Evolutionary conservation across 2,888 invertebrate species (phyloP).

Genomic region (Morpho deidamia): DNA sequence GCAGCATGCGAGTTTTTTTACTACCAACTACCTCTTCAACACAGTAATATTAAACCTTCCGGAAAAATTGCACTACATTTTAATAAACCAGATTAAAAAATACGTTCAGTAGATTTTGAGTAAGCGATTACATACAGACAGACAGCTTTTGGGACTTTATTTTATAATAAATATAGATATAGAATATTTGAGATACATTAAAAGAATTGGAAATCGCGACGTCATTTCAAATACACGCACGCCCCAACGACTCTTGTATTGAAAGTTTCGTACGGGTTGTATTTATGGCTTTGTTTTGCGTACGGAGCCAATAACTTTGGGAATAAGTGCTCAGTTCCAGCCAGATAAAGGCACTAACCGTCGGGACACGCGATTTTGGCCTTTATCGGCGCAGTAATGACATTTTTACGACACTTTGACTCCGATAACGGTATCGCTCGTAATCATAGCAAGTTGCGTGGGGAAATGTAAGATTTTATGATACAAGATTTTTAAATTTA

Average conservation of each 20-base stretch:
- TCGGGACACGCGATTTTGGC: constrained; percentile 29
- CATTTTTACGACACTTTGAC: constrained; percentile 32
- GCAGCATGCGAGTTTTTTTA: too few species aligned
- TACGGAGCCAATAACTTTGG: constrained; percentile 33
- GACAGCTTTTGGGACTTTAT: too few species aligned
- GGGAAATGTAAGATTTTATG: constrained; percentile 16
- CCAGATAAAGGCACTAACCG: constrained; percentile 33
- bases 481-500: neutral
- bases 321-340: constrained; percentile 30
- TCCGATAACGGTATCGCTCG: constrained; percentile 31
- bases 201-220: constrained; percentile 1
- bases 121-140: too few species aligned
- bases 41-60: too few species aligned
- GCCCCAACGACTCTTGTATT: constrained; percentile 21
- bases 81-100: too few species aligned
- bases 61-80: too few species aligned
- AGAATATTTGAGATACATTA: neutral
- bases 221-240: constrained; percentile 7
- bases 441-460: constrained; percentile 26
- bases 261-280: constrained; percentile 29
- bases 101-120: too few species aligned
- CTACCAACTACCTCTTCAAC: too few species aligned
- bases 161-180: too few species aligned
- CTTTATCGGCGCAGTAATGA: constrained; percentile 31
- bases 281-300: constrained; percentile 34